A percentile compares a stretch with the other conserved stretches of the same genome.
Evolutionary conservation across 30 jellyfish, hydroid and myxozoan species (phyloP).

Genomic region (Hydractinia echinata): DNA sequence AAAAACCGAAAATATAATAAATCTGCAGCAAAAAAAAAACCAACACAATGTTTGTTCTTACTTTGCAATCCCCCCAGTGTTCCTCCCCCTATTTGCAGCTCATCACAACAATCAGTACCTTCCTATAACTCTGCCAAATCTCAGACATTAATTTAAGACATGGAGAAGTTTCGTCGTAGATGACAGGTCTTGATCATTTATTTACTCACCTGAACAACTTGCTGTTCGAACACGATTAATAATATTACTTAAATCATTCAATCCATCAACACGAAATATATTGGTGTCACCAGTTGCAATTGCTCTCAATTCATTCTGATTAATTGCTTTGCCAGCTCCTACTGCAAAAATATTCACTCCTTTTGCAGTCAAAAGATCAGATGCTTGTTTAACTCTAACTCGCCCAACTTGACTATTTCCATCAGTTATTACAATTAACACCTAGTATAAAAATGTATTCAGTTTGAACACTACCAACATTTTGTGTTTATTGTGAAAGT

Average conservation of each 20-base stretch:
- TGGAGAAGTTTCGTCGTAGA: background rate
- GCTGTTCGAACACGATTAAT: slow-evolving; percentile 50
- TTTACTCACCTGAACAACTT: slow-evolving; percentile 62
- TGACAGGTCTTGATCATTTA: background rate
- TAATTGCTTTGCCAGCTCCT: slow-evolving; percentile 47
- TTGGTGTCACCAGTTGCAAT: slow-evolving; percentile 54
- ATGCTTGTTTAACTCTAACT: slow-evolving; percentile 36
- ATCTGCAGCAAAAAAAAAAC: no score
- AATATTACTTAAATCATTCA: slow-evolving; percentile 34
- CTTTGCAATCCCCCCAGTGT: no score
- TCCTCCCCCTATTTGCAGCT: no score
- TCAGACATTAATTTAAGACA: no score
- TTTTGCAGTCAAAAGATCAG: slow-evolving; percentile 44
- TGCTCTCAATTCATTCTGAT: slow-evolving; percentile 51
- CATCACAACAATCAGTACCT: no score
- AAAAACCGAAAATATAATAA: no score
- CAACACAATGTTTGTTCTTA: no score
- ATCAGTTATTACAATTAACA: slow-evolving; percentile 60
- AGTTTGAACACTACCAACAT: background rate
- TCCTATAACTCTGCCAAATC: no score
- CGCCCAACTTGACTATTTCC: slow-evolving; percentile 50
- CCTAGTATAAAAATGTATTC: slow-evolving; percentile 14
- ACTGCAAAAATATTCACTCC: slow-evolving; percentile 58
- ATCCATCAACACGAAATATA: slow-evolving; percentile 57
- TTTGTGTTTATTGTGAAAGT: background rate